Percentiles rank a stretch among this genome's conserved stretches.
Evolutionary conservation across 2,113 vertebrate genomes (phyloP).

Genomic region (Hystrix cristata): DNA sequence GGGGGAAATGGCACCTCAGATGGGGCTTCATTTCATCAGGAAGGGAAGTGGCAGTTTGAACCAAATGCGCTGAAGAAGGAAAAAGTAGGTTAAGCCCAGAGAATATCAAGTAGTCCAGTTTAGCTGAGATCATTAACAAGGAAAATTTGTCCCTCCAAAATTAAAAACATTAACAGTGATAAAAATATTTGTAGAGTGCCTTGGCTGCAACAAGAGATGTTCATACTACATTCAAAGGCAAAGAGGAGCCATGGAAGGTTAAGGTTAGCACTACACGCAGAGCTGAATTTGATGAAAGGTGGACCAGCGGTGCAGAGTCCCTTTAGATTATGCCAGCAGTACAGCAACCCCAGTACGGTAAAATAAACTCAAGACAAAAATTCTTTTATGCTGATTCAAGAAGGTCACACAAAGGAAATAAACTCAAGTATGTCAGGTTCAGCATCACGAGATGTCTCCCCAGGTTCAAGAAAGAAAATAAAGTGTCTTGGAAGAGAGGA

Average conservation of each 20-base stretch:
- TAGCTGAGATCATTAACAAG: not conserved
- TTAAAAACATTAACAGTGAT: not conserved
- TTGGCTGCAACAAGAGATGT: not conserved
- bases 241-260: not conserved
- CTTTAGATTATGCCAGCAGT: not conserved
- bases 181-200: not conserved
- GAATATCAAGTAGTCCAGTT: not conserved
- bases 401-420: constrained; percentile 39
- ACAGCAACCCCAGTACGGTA: not conserved
- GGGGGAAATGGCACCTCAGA: not conserved
- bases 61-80: not conserved
- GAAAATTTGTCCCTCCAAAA: not conserved
- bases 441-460: not conserved
- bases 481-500: not conserved
- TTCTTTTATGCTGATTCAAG: not conserved
- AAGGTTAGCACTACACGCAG: not conserved
- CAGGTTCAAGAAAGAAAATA: not conserved
- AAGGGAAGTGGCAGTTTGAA: not conserved
- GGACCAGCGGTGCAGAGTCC: not conserved
- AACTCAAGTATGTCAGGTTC: not conserved
- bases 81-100: not conserved
- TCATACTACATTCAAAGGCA: not conserved
- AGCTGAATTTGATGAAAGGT: not conserved
- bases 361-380: constrained; percentile 19
- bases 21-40: not conserved